Evolutionary conservation across 2,888 invertebrate species (phyloP).

Genomic region (Galeruca laticollis): DNA sequence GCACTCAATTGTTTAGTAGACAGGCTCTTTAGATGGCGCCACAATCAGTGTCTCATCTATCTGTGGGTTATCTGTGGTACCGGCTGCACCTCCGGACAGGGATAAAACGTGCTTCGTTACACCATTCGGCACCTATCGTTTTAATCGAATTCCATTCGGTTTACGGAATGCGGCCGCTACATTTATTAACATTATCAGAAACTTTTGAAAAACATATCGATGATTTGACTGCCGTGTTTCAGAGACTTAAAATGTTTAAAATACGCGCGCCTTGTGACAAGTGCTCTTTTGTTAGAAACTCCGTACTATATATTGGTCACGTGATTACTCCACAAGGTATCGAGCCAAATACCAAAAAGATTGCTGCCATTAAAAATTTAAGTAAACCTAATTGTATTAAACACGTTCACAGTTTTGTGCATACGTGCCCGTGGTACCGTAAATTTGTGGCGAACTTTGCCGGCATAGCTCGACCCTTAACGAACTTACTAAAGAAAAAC

Average conservation of each 20-base stretch:
- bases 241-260: slow-evolving; percentile 24
- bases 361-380: slow-evolving; percentile 40
- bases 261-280: slow-evolving; percentile 23
- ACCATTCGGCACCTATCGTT: slow-evolving; percentile 28
- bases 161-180: slow-evolving; percentile 41
- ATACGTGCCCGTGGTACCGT: slow-evolving; percentile 34
- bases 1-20: too few relatives aligned
- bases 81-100: slow-evolving; percentile 24
- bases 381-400: slow-evolving; percentile 21
- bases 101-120: neutral
- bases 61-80: too few relatives aligned
- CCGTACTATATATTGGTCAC: slow-evolving; percentile 42
- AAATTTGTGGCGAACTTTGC: slow-evolving; percentile 33
- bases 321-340: slow-evolving; percentile 41
- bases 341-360: slow-evolving; percentile 43
- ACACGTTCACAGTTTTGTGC: slow-evolving; percentile 27
- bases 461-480: slow-evolving; percentile 28
- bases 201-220: slow-evolving; percentile 48
- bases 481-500: slow-evolving; percentile 30
- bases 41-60: too few relatives aligned
- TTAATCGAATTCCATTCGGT: slow-evolving; percentile 42
- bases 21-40: too few relatives aligned
- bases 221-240: slow-evolving; percentile 43
- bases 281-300: slow-evolving; percentile 36
- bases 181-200: slow-evolving; percentile 30